Evolutionary conservation across 2,797 vertebrate genomes (phyloP).

Genomic region (Passerculus sandwichensis): DNA sequence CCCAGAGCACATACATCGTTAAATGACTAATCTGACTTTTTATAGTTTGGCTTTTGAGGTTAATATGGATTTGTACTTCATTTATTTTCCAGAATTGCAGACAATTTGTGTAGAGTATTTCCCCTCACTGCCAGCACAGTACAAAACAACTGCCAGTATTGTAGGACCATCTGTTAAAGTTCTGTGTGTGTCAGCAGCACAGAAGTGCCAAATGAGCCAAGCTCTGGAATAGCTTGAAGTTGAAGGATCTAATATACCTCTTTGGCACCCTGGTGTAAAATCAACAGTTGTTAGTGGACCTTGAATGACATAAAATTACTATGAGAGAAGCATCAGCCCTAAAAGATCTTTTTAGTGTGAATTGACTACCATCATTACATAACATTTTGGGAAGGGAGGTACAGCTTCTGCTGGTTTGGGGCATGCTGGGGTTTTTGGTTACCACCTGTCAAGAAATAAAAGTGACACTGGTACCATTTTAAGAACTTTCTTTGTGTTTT

Average conservation of each 20-base stretch:
- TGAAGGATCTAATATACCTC: slow-evolving; percentile 11
- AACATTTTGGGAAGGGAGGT: neutral
- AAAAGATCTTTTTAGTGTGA: neutral
- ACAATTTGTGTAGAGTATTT: slow-evolving; percentile 37
- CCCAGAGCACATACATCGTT: neutral
- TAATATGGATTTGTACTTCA: slow-evolving; percentile 55
- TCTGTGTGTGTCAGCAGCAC: slow-evolving; percentile 41
- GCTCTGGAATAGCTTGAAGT: neutral
- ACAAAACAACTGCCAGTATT: slow-evolving; percentile 47
- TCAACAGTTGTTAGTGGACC: slow-evolving; percentile 34
- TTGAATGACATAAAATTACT: slow-evolving; percentile 23
- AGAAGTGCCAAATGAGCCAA: slow-evolving; percentile 32
- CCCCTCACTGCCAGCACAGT: neutral
- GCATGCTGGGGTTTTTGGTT: neutral
- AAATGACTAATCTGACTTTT: slow-evolving; percentile 55
- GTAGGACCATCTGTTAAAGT: slow-evolving; percentile 60
- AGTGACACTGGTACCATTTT: slow-evolving; percentile 11
- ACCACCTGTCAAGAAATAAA: neutral
- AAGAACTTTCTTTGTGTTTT: slow-evolving; percentile 36
- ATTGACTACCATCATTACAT: neutral
- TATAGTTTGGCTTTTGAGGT: slow-evolving; percentile 63
- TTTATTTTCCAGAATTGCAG: slow-evolving; percentile 51
- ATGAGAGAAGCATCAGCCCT: neutral
- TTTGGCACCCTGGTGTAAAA: slow-evolving; percentile 8
- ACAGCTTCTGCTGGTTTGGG: neutral